These are phyloP conservation scores for Pseudococcus jackbeardsleyi DNA, from an alignment of 2,888 invertebrate genomes.

Conservation along the genomic window DNA sequence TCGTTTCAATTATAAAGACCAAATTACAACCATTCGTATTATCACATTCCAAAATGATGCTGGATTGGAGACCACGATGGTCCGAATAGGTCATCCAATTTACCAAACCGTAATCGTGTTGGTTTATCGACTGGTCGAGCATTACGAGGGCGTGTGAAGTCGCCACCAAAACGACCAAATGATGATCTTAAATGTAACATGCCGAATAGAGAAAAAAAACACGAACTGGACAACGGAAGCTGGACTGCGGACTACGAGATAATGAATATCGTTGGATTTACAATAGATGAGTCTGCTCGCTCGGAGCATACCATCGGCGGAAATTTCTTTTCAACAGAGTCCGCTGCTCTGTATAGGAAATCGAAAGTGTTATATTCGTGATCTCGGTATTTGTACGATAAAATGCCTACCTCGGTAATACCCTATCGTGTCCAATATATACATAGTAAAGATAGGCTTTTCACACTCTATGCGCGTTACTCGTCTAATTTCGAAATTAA, in stretches of 20 bases:
- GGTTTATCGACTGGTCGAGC: conserved; percentile 10
- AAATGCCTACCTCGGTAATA: background rate
- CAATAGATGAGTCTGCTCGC: too few relatives aligned
- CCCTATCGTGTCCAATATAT: background rate
- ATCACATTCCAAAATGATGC: background rate
- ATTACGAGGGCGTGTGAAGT: conserved; percentile 14
- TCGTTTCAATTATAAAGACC: background rate
- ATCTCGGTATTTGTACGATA: conserved; percentile 12
- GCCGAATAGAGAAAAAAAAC: background rate
- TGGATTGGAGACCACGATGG: background rate
- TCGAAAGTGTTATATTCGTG: conserved; percentile 8
- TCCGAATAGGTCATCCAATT: background rate
- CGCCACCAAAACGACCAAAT: background rate
- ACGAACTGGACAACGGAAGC: background rate
- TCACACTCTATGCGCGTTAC: conserved; percentile 49
- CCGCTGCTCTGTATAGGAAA: background rate
- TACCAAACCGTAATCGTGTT: background rate
- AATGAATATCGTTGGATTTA: conserved; percentile 11
- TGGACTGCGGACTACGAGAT: conserved; percentile 9
- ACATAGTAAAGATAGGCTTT: background rate
- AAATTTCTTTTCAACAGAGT: conserved; percentile 6
- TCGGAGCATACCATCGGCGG: background rate
- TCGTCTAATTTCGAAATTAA: conserved; percentile 56
- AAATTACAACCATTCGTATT: background rate
- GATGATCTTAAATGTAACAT: background rate